Conservation (phyloP, 1,140 invertebrate genomes). For the Drosophila nikananu region DNA sequence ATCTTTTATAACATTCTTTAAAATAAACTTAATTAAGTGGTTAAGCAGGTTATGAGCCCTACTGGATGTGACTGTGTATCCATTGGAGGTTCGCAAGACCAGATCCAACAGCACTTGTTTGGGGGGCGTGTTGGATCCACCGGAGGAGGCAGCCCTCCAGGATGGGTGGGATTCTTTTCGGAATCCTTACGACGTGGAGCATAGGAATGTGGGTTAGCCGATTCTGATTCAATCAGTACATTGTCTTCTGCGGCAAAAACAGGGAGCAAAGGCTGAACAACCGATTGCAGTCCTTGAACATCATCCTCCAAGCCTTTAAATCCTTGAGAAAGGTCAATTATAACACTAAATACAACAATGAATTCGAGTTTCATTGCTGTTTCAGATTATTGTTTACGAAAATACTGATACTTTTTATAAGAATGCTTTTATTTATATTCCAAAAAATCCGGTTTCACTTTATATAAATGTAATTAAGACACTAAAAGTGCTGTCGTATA, state of each 20-base stretch:
- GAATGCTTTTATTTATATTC: slow-evolving; percentile 29
- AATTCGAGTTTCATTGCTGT: background rate
- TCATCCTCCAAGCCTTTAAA: background rate
- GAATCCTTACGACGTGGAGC: slow-evolving; percentile 1
- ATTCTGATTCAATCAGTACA: background rate
- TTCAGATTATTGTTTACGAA: slow-evolving; percentile 5
- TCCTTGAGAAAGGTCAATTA: background rate
- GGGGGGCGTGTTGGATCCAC: background rate
- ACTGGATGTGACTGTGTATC: background rate
- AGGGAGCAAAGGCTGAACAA: no score
- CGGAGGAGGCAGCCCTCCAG: background rate
- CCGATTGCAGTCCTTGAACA: background rate
- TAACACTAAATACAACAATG: background rate
- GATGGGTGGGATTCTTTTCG: background rate
- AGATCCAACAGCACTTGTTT: slow-evolving; percentile 11
- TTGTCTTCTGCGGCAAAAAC: background rate
- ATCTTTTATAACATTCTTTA: no score
- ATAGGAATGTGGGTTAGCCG: background rate
- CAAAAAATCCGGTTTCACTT: background rate
- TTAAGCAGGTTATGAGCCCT: background rate
- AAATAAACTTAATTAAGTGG: no score
- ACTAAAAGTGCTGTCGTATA: background rate
- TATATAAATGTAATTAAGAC: background rate
- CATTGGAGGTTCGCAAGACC: slow-evolving; percentile 4
- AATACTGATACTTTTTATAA: slow-evolving; percentile 30